Evolutionary conservation across 2,888 invertebrate species (phyloP), one percentile per base, ranked within the genome.

Genomic region (Orthonychiurus folsomi): DNA sequence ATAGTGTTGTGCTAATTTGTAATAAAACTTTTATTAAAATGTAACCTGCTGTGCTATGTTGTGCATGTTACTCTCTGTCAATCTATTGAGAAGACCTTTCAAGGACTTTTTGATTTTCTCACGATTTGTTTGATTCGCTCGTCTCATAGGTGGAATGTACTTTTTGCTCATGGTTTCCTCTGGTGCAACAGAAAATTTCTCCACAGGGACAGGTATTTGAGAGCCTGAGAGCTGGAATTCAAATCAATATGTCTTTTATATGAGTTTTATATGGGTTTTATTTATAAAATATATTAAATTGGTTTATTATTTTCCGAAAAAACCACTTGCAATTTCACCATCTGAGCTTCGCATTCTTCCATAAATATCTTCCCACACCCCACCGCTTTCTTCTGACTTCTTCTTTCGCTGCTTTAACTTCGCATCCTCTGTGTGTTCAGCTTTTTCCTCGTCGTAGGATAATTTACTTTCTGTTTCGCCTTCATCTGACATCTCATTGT

Each of bases 311-410:
- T 37, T 37, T 9, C 15, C 15, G n/a, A 20, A 47, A 20, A 20
- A 50, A 3, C 50, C 12, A 48, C 64, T 59, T 67, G 93, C 79
- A 69, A 94, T 76, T 75, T 88, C 86, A 1, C 95, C 95, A 71
- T 87, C 82, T 73, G 85, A 84, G 75, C 88, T 87, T 70, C 91
- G 82, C 71, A 86, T 82, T 64, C 94, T 81, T 0, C 95, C 95
- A 78, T 96, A 95, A 75, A 95, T 95, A 79, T 95, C 95, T 80
- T 95, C 92, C 86, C 87, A 87, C 12, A 76, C 59, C 20, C 68
- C 67, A 27, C 70, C 37, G 15, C 15, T 37, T 37, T 37, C 9
- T 37, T 9, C 37, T 15, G 37, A 37, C 37, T 5, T 37, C 37
- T 9, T 37, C 15, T 37, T 37, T 37, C 9, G 37, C 37, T 5